Base-by-base conservation (phyloP, 2,113 vertebrate species). In the Salvator merianae region DNA sequence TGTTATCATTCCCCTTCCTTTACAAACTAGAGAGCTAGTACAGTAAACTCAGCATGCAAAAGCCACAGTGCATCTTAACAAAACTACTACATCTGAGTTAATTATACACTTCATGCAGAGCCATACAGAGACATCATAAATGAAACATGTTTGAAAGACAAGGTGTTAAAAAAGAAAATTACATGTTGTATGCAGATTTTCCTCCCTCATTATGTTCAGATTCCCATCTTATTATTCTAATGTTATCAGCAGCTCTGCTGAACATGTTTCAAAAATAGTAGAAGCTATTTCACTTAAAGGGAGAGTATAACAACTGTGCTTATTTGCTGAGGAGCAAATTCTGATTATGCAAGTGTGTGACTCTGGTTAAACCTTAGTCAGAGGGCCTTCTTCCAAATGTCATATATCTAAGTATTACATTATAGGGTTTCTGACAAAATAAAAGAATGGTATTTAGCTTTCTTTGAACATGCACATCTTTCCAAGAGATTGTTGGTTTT, bases 61-160 rank as follows among this genome's bases (percentile, higher is more conserved):
- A 88, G 93, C 73, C 76, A 88, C 86, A 92, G 92, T 90, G 93
- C 91, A 91, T 86, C 88, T 85, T 85, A 75, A 47, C 77, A 86
- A 85, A 88, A 89, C 76, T 3, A 79, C 77, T 86, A 85, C n/a
- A 18, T 66, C 86, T 90, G 78, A 82, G 85, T 91, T 89, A 92
- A 89, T 91, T 79, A 88, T 79, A 59, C 18, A 62, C 59, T 84
- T 89, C 10, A 71, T 34, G 83, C 89, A 36, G 86, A 89, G 47
- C 40, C 86, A 40, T 77, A 65, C 40, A 81, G 83, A 0, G 5
- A 82, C 77, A 82, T 86, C 65, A 86, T 84, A 81, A 89, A 89
- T 91, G 86, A 89, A 87, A 77, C 85, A 88, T 82, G 81, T 63
- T 77, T 88, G 91, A 89, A 90, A 92, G 81, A 86, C 77, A 91